Evolutionary conservation across 2,888 invertebrate species (phyloP).

Genomic region (Limenitis arthemis): DNA sequence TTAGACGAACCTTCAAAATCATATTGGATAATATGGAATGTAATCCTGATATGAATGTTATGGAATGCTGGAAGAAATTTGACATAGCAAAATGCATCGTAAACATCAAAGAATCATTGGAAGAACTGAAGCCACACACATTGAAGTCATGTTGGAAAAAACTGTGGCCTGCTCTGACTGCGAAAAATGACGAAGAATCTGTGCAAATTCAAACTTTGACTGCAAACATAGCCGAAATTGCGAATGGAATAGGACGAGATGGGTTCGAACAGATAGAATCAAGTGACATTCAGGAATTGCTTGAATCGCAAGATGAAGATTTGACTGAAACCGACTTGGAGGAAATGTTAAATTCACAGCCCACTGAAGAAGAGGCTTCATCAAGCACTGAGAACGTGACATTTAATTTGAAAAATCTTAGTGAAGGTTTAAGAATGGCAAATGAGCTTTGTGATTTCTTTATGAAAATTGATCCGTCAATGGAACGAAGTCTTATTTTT

Average conservation of each 20-base stretch:
- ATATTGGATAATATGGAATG: constrained; percentile 28
- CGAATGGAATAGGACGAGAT: constrained; percentile 31
- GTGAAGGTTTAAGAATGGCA: constrained; percentile 27
- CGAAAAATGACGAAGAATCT: constrained; percentile 25
- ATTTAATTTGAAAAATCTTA: constrained; percentile 23
- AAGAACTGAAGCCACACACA: constrained; percentile 25
- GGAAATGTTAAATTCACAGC: constrained; percentile 27
- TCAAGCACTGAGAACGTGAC: constrained; percentile 22
- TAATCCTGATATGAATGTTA: constrained; percentile 29
- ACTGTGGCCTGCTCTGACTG: constrained; percentile 25
- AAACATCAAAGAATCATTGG: constrained; percentile 29
- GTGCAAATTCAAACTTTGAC: constrained; percentile 26
- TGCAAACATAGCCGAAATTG: constrained; percentile 28
- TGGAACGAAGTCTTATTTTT: constrained; percentile 10
- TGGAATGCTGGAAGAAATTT: constrained; percentile 28
- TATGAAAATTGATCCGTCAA: too few relatives aligned
- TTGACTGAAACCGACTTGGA: constrained; percentile 33
- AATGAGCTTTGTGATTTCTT: constrained; percentile 22
- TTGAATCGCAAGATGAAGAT: constrained; percentile 28
- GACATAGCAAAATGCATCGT: constrained; percentile 29
- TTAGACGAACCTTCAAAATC: too few relatives aligned
- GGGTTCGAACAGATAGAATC: constrained; percentile 28
- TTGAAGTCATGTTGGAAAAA: constrained; percentile 21
- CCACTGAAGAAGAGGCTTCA: constrained; percentile 25
- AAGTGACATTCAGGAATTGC: constrained; percentile 28